Base-by-base conservation (phyloP, 2,888 invertebrate species). In the Tribolium freemani region DNA sequence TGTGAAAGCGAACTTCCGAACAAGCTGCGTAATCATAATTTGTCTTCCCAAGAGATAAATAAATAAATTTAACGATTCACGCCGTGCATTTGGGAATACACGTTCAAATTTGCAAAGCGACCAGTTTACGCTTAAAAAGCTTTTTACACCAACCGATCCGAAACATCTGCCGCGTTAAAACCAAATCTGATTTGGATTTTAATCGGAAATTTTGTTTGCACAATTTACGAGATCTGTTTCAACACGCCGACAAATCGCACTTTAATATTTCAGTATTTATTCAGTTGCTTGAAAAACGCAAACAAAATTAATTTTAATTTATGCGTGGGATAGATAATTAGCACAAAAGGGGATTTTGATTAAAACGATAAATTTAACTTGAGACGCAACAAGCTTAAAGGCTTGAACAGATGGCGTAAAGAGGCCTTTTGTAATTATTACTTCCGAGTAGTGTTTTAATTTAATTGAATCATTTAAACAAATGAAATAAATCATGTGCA, bases 1-100 rank as follows among this genome's bases (percentile, higher is more conserved):
- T 45, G 31, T 38, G 64, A 20, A 21, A 63, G 38, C 50, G 67
- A 68, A 68, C 68, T 68, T 69, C 53, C 58, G 53, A 60, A 72
- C 68, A 72, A 72, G 56, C 77, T 72, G 75, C 76, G 77, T 81
- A 83, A 83, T 83, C 83, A 82, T 82, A 83, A 83, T 83, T 83
- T 82, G 79, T 79, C 61, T 70, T 81, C 84, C 80, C 83, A 10
- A 51, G 81, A 79, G 84, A 79, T 76, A 80, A 78, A 84, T 84
- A 83, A 83, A 84, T 84, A 82, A 84, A 80, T 81, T 83, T 81
- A 81, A 82, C 78, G 78, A 79, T 80, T 79, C 73, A 5, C 38
- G 13, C 38, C 13, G 50, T 44, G 46, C 53, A 13, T 64, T 13
- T 38, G 51, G 51, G 38, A n/a, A 9, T 46, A 16, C 16, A 21